Conservation (phyloP, 2,797 vertebrate genomes). For the Lagorchestes hirsutus region DNA sequence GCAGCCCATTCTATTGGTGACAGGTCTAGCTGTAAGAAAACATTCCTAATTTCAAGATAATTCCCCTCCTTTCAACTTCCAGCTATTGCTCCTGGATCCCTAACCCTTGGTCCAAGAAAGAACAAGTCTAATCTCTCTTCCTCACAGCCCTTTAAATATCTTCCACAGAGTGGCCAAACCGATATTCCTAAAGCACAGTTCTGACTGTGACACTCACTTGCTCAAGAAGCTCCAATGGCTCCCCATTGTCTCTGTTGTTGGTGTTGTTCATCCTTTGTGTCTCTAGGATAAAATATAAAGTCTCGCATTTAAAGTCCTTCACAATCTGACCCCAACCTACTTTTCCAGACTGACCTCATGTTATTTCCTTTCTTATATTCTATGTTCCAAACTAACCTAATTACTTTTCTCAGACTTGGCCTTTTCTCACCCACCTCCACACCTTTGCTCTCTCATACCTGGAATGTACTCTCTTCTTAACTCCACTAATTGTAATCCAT, state of each 20-base stretch:
- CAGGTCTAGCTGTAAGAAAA: not conserved
- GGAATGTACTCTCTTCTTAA: not conserved
- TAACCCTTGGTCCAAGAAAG: not conserved
- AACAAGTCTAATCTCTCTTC: not conserved
- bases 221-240: not conserved
- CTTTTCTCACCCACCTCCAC: not conserved
- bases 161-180: not conserved
- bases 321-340: not conserved
- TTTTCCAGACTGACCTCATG: not conserved
- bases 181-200: not conserved
- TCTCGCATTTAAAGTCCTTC: not conserved
- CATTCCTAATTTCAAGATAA: not conserved
- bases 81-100: not conserved
- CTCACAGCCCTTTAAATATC: not conserved
- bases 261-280: not conserved
- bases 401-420: not conserved
- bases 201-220: not conserved
- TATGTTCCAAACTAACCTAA: not conserved
- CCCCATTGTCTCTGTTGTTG: not conserved
- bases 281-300: not conserved
- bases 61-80: not conserved
- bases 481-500: not conserved
- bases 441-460: not conserved
- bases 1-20: not conserved
- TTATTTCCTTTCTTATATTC: not conserved